Evolutionary conservation across 1,140 invertebrate species (phyloP), one percentile per base, ranked within the genome.

Genomic region (Drosophila pruinosa): DNA sequence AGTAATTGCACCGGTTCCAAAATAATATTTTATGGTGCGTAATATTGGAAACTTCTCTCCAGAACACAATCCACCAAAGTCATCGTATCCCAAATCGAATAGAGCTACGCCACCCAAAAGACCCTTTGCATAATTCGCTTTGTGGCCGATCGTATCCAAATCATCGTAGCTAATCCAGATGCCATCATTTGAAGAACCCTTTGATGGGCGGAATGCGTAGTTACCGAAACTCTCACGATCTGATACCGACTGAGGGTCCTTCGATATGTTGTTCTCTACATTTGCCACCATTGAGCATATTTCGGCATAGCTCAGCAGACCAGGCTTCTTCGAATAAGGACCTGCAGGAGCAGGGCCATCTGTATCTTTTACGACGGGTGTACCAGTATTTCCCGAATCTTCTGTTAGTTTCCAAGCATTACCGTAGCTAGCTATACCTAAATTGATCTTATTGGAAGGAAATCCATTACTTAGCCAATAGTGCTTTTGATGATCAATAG

Each of bases 121-220:
- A 3, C 10, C 3, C 3, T 34, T n/a, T 4, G 31, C 31, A 34
- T 34, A 12, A 10, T 12, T 34, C 12, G 31, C 31, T 4, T 34
- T 34, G n/a, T 12, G 31, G 3, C 0, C 3, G n/a, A 34, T 34
- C 3, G 31, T 34, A 12, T 97, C 95, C 0, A 95, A 94, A 90
- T 98, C 96, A 85, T 99, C 97, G 81, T 95, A 98, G 45, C 95
- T 95, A 0, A 98, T 95, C 97, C 97, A 99, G 36, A 97, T 93
- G 5, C 97, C 95, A 4, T 94, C 94, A 2, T 94, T 93, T 1
- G 92, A 94, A 7, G 92, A 93, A 3, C 94, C 93, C 58, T 96
- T 94, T 39, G 95, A 94, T 0, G 94, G 85, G 70, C 95, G 93
- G 88, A 94, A 95, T 0, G 95, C 95, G 75, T 96, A 97, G 24